Base-by-base conservation (phyloP, 2,888 invertebrate genomes). In the Calliopum simillimum region DNA sequence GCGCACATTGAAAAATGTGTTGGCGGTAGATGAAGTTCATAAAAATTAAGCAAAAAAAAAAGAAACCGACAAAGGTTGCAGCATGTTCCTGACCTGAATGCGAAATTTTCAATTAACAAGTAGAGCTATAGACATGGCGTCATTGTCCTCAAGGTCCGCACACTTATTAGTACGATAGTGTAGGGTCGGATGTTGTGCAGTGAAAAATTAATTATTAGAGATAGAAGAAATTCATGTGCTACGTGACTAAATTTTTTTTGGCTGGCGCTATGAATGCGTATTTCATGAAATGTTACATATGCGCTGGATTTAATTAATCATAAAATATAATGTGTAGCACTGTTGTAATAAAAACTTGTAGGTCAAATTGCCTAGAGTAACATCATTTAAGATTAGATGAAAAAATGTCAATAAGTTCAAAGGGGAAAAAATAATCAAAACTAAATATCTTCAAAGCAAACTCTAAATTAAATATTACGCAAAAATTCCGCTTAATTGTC, bases 61-160 rank as follows among this genome's bases (percentile, higher is more conserved):
- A 41, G 4, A 33, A 1, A n/a, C 19, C 21, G 1, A 41, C 19
- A 21, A 41, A 14, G 19, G 56, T 33, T 33, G 64, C 25, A 13
- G 46, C 66, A 33, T 56, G 41, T 43, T 55, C 68, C 72, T 72
- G 72, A 72, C 72, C 70, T 72, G 72, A 72, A 72, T 72, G 68
- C 70, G 72, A 72, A 72, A 72, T 72, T 72, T 72, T 72, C 72
- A 72, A 70, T 72, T 72, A 72, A 67, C 66, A 65, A 67, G 53
- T 33, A 33, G 55, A 51, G 44, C 56, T 43, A 43, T 19, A 61
- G 11, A 25, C 59, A 14, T 61, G 16, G 19, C 23, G 14, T 6
- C 4, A 8, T 59, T 16, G 59, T 59, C 43, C 3, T 59, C 41
- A 61, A 33, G 33, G 33, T 33, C 33, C 43, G 19, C 21, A 59